Conservation (phyloP, 2,113 vertebrate genomes). For the Pelusios castaneus region DNA sequence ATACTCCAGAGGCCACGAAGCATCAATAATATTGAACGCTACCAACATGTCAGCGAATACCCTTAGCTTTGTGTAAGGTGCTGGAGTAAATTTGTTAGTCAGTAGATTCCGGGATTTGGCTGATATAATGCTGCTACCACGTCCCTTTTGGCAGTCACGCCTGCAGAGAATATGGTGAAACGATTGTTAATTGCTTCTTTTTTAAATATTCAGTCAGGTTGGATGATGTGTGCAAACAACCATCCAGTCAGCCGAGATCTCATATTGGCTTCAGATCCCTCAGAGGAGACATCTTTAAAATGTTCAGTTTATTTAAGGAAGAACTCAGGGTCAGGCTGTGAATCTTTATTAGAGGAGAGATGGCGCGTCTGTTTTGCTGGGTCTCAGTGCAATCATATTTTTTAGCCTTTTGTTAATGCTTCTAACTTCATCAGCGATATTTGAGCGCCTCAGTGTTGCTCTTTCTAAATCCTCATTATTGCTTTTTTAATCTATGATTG, state of each 20-base stretch:
- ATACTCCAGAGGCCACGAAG: background rate
- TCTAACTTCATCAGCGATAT: background rate
- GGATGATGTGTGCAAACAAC: background rate
- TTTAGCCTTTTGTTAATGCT: background rate
- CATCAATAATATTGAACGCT: background rate
- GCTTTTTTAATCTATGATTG: background rate
- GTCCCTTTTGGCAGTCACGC: background rate
- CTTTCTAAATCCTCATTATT: background rate
- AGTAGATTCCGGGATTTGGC: background rate
- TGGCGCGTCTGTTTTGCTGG: background rate
- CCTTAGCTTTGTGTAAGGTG: background rate
- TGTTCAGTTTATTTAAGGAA: background rate
- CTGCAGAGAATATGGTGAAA: background rate
- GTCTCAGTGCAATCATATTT: background rate
- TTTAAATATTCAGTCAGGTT: background rate
- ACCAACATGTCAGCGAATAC: background rate
- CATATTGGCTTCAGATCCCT: background rate
- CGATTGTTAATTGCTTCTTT: slow-evolving; percentile 18
- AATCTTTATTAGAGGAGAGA: background rate
- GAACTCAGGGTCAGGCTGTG: background rate
- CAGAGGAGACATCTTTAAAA: background rate
- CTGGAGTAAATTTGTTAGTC: background rate
- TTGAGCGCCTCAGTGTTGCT: background rate
- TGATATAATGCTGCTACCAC: background rate
- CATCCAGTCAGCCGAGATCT: background rate